Percentiles rank a stretch among this genome's conserved stretches.
Conservation (phyloP, 2,888 invertebrate species). For the Caenorhabditis becei region DNA sequence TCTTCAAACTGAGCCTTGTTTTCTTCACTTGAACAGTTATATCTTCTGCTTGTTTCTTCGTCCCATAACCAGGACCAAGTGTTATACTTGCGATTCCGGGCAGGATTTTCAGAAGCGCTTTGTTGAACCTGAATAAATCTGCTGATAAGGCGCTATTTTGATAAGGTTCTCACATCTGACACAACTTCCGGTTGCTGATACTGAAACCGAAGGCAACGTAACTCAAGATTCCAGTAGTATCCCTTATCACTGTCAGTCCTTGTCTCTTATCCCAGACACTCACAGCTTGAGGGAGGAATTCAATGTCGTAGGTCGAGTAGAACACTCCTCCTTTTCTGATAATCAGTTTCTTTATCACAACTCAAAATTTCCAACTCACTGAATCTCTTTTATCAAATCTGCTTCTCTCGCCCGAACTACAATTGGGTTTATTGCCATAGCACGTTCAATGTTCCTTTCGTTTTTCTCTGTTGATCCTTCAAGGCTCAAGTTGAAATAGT, state of each 20-base stretch:
- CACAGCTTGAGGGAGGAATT: conserved; percentile 66
- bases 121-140: conserved; percentile 64
- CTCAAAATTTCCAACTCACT: conserved; percentile 35
- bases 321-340: conserved; percentile 69
- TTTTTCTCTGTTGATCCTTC: conserved; percentile 68
- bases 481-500: conserved; percentile 63
- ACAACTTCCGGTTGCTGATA: conserved; percentile 64
- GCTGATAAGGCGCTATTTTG: neutral
- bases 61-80: conserved; percentile 66
- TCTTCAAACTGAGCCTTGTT: conserved; percentile 58
- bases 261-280: conserved; percentile 67
- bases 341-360: neutral
- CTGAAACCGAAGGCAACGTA: conserved; percentile 72
- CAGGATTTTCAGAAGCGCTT: conserved; percentile 67
- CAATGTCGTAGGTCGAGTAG: conserved; percentile 70
- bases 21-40: conserved; percentile 63
- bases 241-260: conserved; percentile 66
- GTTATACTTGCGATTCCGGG: conserved; percentile 70
- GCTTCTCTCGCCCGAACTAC: conserved; percentile 54
- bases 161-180: conserved; percentile 49
- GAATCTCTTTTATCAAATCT: conserved; percentile 61
- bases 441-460: conserved; percentile 54
- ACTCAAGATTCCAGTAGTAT: conserved; percentile 67
- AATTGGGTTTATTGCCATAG: conserved; percentile 64
- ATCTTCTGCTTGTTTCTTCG: conserved; percentile 63